Conservation (phyloP, 2,797 vertebrate species). For the Luscinia megarhynchos region DNA sequence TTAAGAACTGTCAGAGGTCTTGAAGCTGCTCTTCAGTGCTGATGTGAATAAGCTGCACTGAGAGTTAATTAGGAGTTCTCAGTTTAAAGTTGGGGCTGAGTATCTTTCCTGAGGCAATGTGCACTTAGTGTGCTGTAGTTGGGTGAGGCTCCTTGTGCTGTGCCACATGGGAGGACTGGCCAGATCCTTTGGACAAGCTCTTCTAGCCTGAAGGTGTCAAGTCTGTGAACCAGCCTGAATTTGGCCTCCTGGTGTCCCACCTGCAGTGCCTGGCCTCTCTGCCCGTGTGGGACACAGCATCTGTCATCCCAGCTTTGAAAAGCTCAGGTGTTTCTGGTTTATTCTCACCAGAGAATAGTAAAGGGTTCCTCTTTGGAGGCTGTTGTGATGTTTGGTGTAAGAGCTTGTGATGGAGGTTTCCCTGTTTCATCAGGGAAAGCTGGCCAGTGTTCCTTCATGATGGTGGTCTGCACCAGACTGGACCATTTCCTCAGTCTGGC, state of each 20-base stretch:
- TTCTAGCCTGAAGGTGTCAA: neutral
- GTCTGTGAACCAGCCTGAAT: neutral
- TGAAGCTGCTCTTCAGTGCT: neutral
- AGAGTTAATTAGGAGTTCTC: neutral
- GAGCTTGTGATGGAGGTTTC: neutral
- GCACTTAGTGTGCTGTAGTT: neutral
- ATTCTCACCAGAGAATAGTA: neutral
- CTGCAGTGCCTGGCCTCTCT: neutral
- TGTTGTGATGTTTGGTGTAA: neutral
- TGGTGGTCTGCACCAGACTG: neutral
- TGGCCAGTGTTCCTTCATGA: neutral
- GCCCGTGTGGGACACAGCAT: neutral
- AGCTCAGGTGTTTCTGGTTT: neutral
- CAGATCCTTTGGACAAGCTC: neutral
- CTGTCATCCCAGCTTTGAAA: neutral
- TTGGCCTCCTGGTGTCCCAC: neutral
- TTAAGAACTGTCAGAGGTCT: conserved; percentile 26
- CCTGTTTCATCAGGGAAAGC: neutral
- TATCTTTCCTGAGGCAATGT: neutral
- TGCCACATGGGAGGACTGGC: neutral
- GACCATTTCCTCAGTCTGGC: neutral
- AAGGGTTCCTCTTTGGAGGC: neutral
- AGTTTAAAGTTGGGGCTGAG: neutral
- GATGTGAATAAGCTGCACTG: neutral
- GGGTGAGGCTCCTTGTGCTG: neutral